Conservation (phyloP, 1,140 invertebrate genomes). For the Reticulitermes speratus region DNA sequence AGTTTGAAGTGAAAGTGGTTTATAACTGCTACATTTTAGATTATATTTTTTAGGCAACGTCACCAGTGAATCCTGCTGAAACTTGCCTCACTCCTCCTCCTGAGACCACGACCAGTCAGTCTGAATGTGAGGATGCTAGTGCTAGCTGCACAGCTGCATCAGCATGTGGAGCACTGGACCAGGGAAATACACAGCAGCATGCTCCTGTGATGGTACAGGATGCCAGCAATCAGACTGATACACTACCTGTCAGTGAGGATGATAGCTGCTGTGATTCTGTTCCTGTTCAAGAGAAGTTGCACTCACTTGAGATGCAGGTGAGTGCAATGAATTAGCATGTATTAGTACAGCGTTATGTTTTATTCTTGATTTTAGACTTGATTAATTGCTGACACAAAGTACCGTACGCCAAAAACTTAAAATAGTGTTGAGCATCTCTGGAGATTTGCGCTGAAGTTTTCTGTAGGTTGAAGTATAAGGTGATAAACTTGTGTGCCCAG, state of each 20-base stretch:
- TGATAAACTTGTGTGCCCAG: too few relatives aligned
- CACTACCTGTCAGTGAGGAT: constrained; percentile 51
- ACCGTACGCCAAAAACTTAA: too few relatives aligned
- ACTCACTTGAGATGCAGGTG: not conserved
- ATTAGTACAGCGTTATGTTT: too few relatives aligned
- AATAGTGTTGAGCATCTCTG: too few relatives aligned
- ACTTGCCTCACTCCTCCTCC: constrained; percentile 39
- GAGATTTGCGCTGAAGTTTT: too few relatives aligned
- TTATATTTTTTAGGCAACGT: constrained; percentile 38
- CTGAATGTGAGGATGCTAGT: constrained; percentile 30
- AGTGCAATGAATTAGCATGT: not conserved
- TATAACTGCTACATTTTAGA: too few relatives aligned
- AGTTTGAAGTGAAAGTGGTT: not conserved
- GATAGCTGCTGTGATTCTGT: constrained; percentile 26
- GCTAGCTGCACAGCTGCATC: not conserved
- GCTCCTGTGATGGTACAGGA: constrained; percentile 63
- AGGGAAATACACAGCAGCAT: constrained; percentile 49
- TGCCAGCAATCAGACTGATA: constrained; percentile 77
- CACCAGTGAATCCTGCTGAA: constrained; percentile 40
- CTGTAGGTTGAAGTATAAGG: too few relatives aligned
- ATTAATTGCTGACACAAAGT: too few relatives aligned
- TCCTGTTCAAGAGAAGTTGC: not conserved
- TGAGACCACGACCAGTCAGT: constrained; percentile 32
- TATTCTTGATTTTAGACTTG: too few relatives aligned
- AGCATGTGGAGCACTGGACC: constrained; percentile 33